Evolutionary conservation across 2,888 invertebrate genomes (phyloP).

Genomic region (Mythimna impura): DNA sequence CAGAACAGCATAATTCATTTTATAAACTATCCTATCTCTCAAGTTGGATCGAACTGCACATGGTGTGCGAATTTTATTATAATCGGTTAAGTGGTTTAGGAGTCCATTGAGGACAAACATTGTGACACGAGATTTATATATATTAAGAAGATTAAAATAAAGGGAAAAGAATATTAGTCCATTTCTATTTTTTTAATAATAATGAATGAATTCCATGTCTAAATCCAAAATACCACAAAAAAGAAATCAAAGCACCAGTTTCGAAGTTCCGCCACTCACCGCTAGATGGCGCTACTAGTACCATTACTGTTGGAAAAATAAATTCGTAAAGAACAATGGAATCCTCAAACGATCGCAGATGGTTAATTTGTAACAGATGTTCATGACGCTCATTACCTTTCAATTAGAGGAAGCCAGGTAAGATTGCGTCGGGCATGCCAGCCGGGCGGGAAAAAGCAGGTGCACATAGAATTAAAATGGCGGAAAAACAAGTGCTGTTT

Average conservation of each 20-base stretch:
- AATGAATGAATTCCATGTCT: no score
- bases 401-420: conserved; percentile 49
- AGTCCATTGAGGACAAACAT: no score
- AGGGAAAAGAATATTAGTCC: no score
- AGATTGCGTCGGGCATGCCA: not conserved
- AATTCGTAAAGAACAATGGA: conserved; percentile 12
- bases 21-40: no score
- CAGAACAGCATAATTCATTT: no score
- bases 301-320: not conserved
- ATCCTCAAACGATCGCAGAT: conserved; percentile 32
- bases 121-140: no score
- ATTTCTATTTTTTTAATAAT: no score
- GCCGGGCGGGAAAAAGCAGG: conserved; percentile 29
- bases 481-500: not conserved
- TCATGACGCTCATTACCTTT: not conserved
- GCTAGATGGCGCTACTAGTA: conserved; percentile 56
- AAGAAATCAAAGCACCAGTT: not conserved
- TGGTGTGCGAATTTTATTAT: no score
- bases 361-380: conserved; percentile 34
- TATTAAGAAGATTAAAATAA: no score
- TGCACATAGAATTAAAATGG: not conserved
- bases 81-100: no score
- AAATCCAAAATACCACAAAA: not conserved
- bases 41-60: no score
- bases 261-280: conserved; percentile 15